Evolutionary conservation across 2,888 invertebrate species (phyloP).

Genomic region (Panopea generosa): DNA sequence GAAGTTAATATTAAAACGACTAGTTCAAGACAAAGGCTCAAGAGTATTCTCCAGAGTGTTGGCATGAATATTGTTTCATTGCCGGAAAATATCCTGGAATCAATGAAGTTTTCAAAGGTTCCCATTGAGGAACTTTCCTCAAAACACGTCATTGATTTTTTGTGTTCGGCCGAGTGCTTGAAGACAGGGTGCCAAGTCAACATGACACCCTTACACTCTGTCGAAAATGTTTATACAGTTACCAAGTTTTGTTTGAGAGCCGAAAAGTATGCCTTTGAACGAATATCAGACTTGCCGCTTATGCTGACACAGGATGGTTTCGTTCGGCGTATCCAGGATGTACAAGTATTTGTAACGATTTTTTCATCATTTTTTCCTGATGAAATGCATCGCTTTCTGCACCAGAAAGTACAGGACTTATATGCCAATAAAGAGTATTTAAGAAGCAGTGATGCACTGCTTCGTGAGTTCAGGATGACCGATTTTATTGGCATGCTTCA

Average conservation of each 20-base stretch:
- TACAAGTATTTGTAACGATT: too few relatives aligned
- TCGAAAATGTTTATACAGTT: constrained; percentile 15
- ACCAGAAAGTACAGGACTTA: not conserved
- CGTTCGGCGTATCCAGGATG: not conserved
- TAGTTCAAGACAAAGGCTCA: too few relatives aligned
- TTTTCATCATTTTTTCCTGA: too few relatives aligned
- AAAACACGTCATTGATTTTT: constrained; percentile 29
- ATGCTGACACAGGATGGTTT: not conserved
- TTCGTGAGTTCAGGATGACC: not conserved
- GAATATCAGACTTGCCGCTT: not conserved
- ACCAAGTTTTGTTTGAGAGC: constrained; percentile 31
- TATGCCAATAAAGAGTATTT: too few relatives aligned
- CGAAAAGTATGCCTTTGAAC: constrained; percentile 13
- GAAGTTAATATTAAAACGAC: too few relatives aligned
- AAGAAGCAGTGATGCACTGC: not conserved
- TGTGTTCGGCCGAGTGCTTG: constrained; percentile 21
- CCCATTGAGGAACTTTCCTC: constrained; percentile 12
- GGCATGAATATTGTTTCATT: constrained; percentile 48
- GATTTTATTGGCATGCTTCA: not conserved
- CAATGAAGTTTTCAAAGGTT: constrained; percentile 27
- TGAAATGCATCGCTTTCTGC: not conserved
- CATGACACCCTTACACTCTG: constrained; percentile 20
- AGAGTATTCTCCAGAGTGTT: constrained; percentile 34
- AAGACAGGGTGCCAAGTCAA: constrained; percentile 8
- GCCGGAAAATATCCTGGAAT: constrained; percentile 18